Evolutionary conservation across 1,140 invertebrate genomes (phyloP).

Genomic region (Plectrocnemia conspersa): DNA sequence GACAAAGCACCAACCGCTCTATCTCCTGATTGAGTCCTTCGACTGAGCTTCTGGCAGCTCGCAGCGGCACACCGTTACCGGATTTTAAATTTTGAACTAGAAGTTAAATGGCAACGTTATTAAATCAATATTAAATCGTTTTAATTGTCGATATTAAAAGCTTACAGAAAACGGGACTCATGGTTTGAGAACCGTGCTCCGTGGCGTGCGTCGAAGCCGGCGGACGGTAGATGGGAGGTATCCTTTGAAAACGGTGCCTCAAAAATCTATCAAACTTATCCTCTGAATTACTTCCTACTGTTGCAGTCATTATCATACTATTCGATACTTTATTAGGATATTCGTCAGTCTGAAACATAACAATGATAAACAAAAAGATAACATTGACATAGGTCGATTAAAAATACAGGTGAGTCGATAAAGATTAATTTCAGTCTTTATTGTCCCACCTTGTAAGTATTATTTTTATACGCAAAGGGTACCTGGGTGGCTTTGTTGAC

Average conservation of each 20-base stretch:
- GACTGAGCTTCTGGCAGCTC: slow-evolving; percentile 74
- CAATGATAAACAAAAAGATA: background rate
- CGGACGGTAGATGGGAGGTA: slow-evolving; percentile 26
- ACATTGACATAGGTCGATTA: background rate
- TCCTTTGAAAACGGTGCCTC: slow-evolving; percentile 45
- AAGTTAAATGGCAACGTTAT: background rate
- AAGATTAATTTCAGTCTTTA: too few species aligned
- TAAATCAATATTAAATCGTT: background rate
- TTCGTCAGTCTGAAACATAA: slow-evolving; percentile 60
- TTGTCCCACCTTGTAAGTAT: too few species aligned
- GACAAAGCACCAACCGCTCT: slow-evolving; percentile 62
- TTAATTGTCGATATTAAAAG: slow-evolving; percentile 14
- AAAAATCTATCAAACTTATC: slow-evolving; percentile 49
- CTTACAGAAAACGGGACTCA: slow-evolving; percentile 49
- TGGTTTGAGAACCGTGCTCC: slow-evolving; percentile 45
- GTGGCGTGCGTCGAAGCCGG: slow-evolving; percentile 39
- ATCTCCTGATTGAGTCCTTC: slow-evolving; percentile 83
- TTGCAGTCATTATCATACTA: slow-evolving; percentile 16
- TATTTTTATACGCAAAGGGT: slow-evolving; percentile 26
- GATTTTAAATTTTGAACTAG: slow-evolving; percentile 28
- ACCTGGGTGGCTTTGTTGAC: slow-evolving; percentile 76
- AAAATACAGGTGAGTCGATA: too few species aligned
- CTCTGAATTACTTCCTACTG: slow-evolving; percentile 34
- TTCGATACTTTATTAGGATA: slow-evolving; percentile 38
- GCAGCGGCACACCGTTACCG: slow-evolving; percentile 49